phyloP scores from a whole-genome alignment of 2,113 vertebrate species.

The Dolichotis patagonum region DNA sequence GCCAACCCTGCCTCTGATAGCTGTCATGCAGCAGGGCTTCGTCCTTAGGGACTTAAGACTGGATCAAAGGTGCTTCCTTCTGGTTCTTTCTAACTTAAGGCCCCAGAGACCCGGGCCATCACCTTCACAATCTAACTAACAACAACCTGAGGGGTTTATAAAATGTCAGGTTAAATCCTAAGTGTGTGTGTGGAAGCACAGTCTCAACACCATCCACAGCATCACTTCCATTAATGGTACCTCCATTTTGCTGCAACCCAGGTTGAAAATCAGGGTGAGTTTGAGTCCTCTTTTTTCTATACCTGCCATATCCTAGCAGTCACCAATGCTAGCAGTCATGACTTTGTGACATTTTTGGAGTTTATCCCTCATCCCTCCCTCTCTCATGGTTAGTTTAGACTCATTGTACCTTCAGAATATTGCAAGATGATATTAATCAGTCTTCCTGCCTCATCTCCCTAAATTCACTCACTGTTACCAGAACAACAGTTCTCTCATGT shows the following conservation, averaged over 20 bases:
- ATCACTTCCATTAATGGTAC: neutral
- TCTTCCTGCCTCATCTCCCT: neutral
- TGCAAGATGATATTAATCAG: neutral
- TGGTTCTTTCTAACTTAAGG: neutral
- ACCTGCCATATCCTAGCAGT: neutral
- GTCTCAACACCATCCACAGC: neutral
- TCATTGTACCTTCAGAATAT: neutral
- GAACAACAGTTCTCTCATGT: conserved; percentile 17
- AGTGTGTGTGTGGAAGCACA: neutral
- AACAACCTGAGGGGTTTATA: neutral
- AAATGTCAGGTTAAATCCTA: neutral
- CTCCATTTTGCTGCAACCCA: neutral
- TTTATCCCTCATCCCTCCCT: neutral
- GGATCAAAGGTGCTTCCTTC: neutral
- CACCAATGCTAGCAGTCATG: neutral
- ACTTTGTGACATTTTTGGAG: neutral
- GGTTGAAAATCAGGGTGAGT: neutral
- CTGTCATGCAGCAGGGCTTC: neutral
- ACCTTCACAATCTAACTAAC: neutral
- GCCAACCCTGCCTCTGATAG: too few relatives aligned
- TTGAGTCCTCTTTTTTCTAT: neutral
- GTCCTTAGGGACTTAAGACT: neutral
- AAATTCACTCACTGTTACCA: neutral
- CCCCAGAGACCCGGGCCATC: neutral
- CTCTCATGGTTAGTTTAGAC: neutral